A percentile compares a stretch with the other conserved stretches of the same genome.
phyloP scores from a whole-genome alignment of 2,797 vertebrate species.

The Gallinago stenura region DNA sequence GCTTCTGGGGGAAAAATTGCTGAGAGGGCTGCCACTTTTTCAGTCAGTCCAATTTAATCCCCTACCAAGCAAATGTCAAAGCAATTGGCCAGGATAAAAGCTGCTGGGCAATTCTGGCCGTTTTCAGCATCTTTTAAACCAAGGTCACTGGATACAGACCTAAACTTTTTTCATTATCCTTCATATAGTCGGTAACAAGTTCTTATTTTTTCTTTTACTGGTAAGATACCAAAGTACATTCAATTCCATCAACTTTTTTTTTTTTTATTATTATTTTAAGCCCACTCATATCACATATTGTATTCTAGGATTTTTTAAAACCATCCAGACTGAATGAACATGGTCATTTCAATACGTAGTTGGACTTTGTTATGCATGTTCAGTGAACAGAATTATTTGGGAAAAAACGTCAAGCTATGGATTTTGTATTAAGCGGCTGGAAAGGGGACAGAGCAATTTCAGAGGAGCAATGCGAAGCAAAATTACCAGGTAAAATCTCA shows the following conservation, averaged over 20 bases:
- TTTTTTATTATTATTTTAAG: background rate
- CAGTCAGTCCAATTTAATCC: background rate
- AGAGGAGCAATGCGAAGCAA: background rate
- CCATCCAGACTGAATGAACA: background rate
- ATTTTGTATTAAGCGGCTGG: background rate
- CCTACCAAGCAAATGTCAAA: background rate
- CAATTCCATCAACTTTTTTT: background rate
- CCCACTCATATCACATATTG: background rate
- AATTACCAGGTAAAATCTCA: background rate
- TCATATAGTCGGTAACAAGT: background rate
- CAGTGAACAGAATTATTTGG: background rate
- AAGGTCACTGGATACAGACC: background rate
- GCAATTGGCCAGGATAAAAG: background rate
- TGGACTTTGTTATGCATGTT: background rate
- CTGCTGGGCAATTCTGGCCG: background rate
- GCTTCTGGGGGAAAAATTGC: background rate
- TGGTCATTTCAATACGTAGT: background rate
- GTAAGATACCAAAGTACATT: background rate
- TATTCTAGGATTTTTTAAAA: background rate
- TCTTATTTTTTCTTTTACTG: background rate
- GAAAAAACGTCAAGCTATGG: background rate
- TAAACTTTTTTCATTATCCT: background rate
- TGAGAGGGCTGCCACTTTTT: background rate
- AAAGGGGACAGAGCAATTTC: background rate
- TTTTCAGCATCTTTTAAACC: slow-evolving; percentile 1